A percentile compares a stretch with the other conserved stretches of the same genome.
These are phyloP conservation scores for Huso huso DNA, from an alignment of 2,797 vertebrate species.

Conservation along the genomic window DNA sequence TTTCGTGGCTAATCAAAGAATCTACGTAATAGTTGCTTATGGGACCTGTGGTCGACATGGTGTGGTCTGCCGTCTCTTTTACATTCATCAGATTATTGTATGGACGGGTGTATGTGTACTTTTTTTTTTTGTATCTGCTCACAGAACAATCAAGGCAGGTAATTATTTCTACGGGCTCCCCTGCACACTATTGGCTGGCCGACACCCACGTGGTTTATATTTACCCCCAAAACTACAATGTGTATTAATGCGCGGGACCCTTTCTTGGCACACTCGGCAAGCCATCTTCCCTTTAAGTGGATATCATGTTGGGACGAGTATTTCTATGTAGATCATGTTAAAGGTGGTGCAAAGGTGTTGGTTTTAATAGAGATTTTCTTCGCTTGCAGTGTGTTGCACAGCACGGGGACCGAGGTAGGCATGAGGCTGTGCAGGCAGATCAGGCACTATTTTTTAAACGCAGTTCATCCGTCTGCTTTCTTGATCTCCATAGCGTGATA, in stretches of 20 bases:
- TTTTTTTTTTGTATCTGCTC: conserved; percentile 84
- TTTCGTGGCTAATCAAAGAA: conserved; percentile 92
- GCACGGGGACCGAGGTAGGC: conserved; percentile 48
- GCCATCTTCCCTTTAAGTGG: conserved; percentile 21
- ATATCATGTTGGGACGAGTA: neutral
- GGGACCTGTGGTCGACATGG: conserved; percentile 96
- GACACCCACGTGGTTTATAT: conserved; percentile 88
- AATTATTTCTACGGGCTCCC: conserved; percentile 97
- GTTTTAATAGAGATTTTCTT: neutral
- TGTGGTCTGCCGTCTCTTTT: conserved; percentile 82
- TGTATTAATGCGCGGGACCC: conserved; percentile 93
- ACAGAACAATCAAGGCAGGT: conserved; percentile 99
- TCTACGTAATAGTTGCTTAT: conserved; percentile 99
- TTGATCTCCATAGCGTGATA: conserved; percentile 45
- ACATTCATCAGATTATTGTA: conserved; percentile 99
- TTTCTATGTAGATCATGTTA: neutral
- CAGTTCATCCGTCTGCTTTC: conserved; percentile 76
- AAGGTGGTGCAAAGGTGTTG: neutral
- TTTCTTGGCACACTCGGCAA: conserved; percentile 43
- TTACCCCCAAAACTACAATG: conserved; percentile 89
- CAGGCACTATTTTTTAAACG: conserved; percentile 85
- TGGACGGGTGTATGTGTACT: conserved; percentile 97
- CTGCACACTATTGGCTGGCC: conserved; percentile 77
- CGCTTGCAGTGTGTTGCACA: neutral
- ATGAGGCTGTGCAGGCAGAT: neutral